These are phyloP conservation scores for Physeter macrocephalus DNA, from an alignment of 2,113 vertebrate genomes.

Conservation along the genomic window DNA sequence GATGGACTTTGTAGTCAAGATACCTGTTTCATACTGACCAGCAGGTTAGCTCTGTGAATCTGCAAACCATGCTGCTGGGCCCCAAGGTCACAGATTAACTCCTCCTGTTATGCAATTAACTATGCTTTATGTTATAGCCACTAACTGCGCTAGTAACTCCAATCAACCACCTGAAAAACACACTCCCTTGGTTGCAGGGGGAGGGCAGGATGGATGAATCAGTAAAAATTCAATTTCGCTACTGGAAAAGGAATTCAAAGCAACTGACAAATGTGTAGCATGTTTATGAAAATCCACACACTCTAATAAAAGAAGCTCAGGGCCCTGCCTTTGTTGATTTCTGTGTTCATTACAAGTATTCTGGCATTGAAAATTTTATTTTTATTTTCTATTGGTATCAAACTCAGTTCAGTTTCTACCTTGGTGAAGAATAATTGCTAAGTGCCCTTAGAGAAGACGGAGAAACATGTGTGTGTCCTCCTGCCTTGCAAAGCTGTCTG, in stretches of 20 bases:
- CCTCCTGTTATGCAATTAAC: neutral
- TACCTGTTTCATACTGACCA: neutral
- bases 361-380: neutral
- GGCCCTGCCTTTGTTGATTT: no score
- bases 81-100: neutral
- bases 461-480: neutral
- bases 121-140: neutral
- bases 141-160: accelerated
- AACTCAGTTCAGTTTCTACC: neutral
- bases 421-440: neutral
- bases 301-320: no score
- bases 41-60: neutral
- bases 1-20: neutral
- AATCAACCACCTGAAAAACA: neutral
- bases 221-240: neutral
- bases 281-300: neutral
- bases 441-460: neutral
- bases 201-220: no score
- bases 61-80: no score
- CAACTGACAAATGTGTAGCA: neutral
- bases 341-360: no score
- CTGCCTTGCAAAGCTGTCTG: neutral
- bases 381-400: neutral
- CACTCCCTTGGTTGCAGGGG: accelerated
- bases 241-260: neutral